These are phyloP conservation scores for Agrochola circellaris DNA, from an alignment of 2,888 invertebrate species.

Conservation along the genomic window DNA sequence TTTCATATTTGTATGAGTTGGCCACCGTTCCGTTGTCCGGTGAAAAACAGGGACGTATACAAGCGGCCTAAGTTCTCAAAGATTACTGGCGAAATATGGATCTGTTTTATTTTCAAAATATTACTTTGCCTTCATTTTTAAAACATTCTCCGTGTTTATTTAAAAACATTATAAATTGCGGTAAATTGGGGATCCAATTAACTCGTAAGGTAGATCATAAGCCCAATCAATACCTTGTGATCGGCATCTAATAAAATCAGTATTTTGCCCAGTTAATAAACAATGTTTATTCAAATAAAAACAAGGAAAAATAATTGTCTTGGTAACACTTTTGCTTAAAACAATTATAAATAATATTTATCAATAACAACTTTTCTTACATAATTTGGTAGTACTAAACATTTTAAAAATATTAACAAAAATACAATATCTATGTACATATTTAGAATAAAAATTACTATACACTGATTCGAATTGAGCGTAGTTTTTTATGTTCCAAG, in stretches of 20 bases:
- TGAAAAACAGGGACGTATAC: too few species aligned
- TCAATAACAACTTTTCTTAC: constrained; percentile 8
- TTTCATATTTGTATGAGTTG: too few species aligned
- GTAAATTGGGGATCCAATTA: too few species aligned
- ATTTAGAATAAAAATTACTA: constrained; percentile 5
- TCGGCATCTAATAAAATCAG: constrained; percentile 17
- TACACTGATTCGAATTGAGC: constrained; percentile 7
- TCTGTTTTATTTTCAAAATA: too few species aligned
- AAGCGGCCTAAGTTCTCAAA: too few species aligned
- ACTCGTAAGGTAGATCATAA: too few species aligned
- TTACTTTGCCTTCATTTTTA: too few species aligned
- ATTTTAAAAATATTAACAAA: constrained; percentile 15
- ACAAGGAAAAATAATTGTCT: constrained; percentile 19
- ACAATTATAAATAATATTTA: constrained; percentile 46
- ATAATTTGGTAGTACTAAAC: constrained; percentile 16
- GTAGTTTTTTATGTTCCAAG: background rate
- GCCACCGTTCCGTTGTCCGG: too few species aligned
- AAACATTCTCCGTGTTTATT: too few species aligned
- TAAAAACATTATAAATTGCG: too few species aligned
- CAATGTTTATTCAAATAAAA: constrained; percentile 53
- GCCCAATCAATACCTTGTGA: background rate
- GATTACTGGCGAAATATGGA: too few species aligned
- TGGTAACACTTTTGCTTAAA: constrained; percentile 52
- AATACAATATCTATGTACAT: constrained; percentile 9
- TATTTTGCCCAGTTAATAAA: constrained; percentile 23